Evolutionary conservation across 1,140 invertebrate genomes (phyloP), one percentile per base, ranked within the genome.

Genomic region (Gonioctena quinquepunctata): DNA sequence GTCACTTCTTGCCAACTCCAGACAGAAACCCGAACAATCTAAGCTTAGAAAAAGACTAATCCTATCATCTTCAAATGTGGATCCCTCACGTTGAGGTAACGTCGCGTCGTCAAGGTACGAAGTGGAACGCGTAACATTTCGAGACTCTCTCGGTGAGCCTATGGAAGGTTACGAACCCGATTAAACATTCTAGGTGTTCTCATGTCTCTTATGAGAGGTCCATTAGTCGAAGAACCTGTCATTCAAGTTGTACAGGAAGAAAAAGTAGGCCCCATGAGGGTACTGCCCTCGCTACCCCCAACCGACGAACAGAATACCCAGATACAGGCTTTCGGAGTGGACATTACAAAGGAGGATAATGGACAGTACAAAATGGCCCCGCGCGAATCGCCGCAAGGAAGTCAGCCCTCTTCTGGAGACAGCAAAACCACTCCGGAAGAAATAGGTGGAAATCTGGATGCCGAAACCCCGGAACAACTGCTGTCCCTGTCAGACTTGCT

Each of bases 141-240:
- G n/a, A n/a, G n/a, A n/a, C n/a, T n/a, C n/a, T n/a, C n/a, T n/a
- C n/a, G n/a, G n/a, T n/a, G n/a, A n/a, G n/a, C n/a, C n/a, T n/a
- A n/a, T n/a, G n/a, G n/a, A n/a, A n/a, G n/a, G n/a, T n/a, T n/a
- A n/a, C n/a, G n/a, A n/a, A n/a, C n/a, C n/a, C n/a, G n/a, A n/a
- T n/a, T n/a, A n/a, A n/a, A 94, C 78, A 89, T 94, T 76, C 89
- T 92, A 79, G 89, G 89, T 57, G 18, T 94, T 49, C 83, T 96
- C 0, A 87, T 96, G 77, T 89, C 90, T 1, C 81, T 97, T 50
- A 96, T 97, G 95, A 86, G 92, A 79, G 94, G 93, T 18, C 93
- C 90, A 0, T 89, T 90, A 57, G 84, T 88, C 0, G 92, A 93
- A 69, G 90, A 93, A 78, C 85, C 88, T 1, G 86, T 90, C 0